Base-by-base conservation (phyloP, 2,888 invertebrate species). In the Octonoba sinensis region DNA sequence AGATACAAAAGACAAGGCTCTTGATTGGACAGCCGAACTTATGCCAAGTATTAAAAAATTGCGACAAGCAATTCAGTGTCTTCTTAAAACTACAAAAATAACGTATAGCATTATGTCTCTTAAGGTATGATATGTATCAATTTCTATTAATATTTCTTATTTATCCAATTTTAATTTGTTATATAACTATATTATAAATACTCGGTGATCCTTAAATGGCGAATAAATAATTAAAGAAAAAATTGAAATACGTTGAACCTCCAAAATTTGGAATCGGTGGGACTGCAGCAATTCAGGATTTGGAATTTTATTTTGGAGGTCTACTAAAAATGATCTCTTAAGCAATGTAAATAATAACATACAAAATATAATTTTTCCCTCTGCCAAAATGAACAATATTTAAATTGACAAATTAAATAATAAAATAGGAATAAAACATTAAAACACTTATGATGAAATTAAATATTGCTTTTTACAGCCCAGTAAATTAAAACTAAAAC, bases 21-120 rank as follows among this genome's bases (percentile, higher is more conserved):
- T 18, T 12, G 44, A 93, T 87, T 95, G 95, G 92, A 91, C 92
- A 0, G 92, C 93, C 16, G 95, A 94, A 86, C 89, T 93, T 27
- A 90, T 94, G 71, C 94, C 96, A 15, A 94, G 94, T 74, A 92
- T 94, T 90, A 91, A 94, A 65, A 95, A 95, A 87, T 89, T 94
- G 22, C 71, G 83, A n/a, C 81, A 81, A 72, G 83, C 83, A 20
- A 77, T 77, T 36, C 71, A 76, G 6, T 72, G 83, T 54, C 72
- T 83, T 65, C 18, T 70, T n/a, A 77, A 65, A 59, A 81, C 81
- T 22, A 71, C 83, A 36, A 72, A 59, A 46, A 67, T 82, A 27
- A 83, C 85, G 13, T 85, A 85, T 47, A 66, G 84, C 6, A 88
- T 88, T 78, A 85, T 88, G 15, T 85, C 87, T 36, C 84, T 89